These are phyloP conservation scores for Homalodisca vitripennis DNA, from an alignment of 1,140 invertebrate genomes.

Conservation along the genomic window DNA sequence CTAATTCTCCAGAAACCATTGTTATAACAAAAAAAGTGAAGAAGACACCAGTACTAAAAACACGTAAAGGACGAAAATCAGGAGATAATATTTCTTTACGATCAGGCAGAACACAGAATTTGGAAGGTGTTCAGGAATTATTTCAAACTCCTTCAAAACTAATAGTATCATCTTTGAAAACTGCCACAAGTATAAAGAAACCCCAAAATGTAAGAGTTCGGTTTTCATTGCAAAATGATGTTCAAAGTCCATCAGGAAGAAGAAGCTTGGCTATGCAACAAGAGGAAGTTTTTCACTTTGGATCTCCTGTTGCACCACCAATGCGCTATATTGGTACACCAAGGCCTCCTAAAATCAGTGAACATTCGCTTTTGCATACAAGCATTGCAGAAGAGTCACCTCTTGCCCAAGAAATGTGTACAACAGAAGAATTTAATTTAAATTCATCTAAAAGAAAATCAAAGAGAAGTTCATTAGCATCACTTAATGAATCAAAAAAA, in stretches of 20 bases:
- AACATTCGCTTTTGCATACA: not conserved
- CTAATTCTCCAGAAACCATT: slow-evolving; percentile 8
- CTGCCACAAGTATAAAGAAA: not conserved
- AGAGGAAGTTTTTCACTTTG: not conserved
- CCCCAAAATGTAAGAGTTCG: not conserved
- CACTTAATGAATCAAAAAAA: too few species aligned
- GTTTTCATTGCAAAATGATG: not conserved
- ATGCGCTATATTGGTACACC: not conserved
- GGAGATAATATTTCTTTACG: not conserved
- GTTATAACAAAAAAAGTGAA: not conserved
- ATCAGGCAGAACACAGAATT: not conserved
- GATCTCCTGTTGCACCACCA: not conserved
- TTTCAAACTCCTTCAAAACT: not conserved
- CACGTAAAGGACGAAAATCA: not conserved
- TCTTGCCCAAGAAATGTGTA: not conserved
- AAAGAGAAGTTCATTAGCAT: too few species aligned
- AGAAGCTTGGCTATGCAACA: not conserved
- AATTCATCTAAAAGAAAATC: not conserved
- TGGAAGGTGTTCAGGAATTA: not conserved
- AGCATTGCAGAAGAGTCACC: not conserved
- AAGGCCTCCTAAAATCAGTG: not conserved
- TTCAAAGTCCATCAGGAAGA: slow-evolving; percentile 6
- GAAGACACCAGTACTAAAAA: not conserved
- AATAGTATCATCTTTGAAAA: not conserved
- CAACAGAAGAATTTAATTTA: not conserved